Evolutionary conservation across 2,113 vertebrate species (phyloP).

Genomic region (Nymphicus hollandicus): DNA sequence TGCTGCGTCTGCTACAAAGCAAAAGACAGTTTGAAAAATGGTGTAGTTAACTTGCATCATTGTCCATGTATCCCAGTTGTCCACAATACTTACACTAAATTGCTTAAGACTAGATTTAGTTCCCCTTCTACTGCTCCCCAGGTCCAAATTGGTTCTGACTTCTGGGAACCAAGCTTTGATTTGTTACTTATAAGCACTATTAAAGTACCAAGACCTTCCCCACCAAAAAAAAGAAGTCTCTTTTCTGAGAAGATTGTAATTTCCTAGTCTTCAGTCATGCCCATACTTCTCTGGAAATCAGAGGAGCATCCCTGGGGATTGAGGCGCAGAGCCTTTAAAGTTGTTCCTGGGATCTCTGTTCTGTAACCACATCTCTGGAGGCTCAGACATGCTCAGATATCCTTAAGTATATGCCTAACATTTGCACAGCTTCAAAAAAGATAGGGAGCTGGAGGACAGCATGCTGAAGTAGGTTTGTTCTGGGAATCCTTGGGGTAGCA

Average conservation of each 20-base stretch:
- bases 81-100: neutral
- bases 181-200: neutral
- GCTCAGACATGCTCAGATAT: neutral
- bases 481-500: neutral
- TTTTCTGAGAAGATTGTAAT: neutral
- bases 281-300: neutral
- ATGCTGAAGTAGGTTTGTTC: neutral
- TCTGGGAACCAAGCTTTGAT: neutral
- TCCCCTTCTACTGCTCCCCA: neutral
- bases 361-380: neutral
- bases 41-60: neutral
- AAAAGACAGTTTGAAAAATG: neutral
- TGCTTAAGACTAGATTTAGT: neutral
- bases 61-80: neutral
- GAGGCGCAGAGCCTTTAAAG: neutral
- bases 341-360: neutral
- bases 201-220: neutral
- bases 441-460: neutral
- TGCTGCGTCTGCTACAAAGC: neutral
- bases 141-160: neutral
- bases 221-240: neutral
- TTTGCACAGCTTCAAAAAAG: neutral
- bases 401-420: neutral
- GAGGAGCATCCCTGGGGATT: neutral
- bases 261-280: neutral